Percentiles rank a stretch among this genome's conserved stretches.
Conservation (phyloP, 2,797 vertebrate species). For the Diceros bicornis region DNA sequence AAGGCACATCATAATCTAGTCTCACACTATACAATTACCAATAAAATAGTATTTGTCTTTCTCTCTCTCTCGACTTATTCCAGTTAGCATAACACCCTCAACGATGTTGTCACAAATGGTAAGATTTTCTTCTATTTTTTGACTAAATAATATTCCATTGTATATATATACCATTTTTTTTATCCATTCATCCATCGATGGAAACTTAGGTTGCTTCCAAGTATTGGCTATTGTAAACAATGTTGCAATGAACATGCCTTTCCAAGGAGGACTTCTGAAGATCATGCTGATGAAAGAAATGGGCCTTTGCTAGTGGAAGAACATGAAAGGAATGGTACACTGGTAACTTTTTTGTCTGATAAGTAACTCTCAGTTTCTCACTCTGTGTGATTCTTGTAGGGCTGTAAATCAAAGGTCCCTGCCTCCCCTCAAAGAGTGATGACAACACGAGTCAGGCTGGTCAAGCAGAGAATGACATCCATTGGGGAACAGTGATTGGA, state of each 20-base stretch:
- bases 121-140: too few relatives aligned
- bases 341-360: not conserved
- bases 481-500: not conserved
- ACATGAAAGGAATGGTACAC: not conserved
- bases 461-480: not conserved
- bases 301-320: not conserved
- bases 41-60: too few relatives aligned
- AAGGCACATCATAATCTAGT: too few relatives aligned
- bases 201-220: too few relatives aligned
- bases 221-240: too few relatives aligned
- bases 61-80: too few relatives aligned
- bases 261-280: not conserved
- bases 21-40: too few relatives aligned
- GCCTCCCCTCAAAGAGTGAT: not conserved
- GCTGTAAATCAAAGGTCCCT: not conserved
- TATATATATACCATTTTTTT: too few relatives aligned
- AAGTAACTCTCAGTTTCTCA: not conserved
- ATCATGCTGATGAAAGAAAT: not conserved
- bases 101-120: too few relatives aligned
- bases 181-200: too few relatives aligned
- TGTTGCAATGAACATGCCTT: not conserved
- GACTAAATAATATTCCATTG: too few relatives aligned
- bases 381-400: not conserved
- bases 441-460: not conserved
- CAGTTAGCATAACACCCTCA: too few relatives aligned